These are phyloP conservation scores for Numida meleagris DNA, from an alignment of 2,113 vertebrate genomes.

Conservation along the genomic window DNA sequence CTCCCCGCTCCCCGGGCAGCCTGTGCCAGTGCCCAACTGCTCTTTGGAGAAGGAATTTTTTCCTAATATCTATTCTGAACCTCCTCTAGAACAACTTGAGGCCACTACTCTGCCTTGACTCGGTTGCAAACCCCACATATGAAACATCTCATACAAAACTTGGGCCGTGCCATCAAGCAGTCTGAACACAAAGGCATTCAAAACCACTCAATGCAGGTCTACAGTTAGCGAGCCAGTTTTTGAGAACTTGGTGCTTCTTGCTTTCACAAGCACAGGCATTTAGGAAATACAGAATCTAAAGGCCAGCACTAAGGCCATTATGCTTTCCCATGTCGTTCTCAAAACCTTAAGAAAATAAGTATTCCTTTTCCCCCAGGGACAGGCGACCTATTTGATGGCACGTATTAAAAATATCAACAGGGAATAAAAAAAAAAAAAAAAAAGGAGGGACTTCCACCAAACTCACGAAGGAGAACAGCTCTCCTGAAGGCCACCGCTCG, in stretches of 20 bases:
- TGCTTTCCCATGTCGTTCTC: background rate
- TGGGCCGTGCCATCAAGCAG: too few species aligned
- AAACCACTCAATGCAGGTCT: too few species aligned
- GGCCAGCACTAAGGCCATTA: background rate
- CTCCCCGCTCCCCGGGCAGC: too few species aligned
- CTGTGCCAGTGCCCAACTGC: too few species aligned
- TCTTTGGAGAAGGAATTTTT: too few species aligned
- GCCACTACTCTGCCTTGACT: background rate
- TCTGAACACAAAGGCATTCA: too few species aligned
- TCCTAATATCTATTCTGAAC: too few species aligned
- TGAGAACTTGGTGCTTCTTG: background rate
- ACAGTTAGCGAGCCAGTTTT: background rate
- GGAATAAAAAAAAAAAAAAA: background rate
- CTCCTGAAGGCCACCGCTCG: too few species aligned
- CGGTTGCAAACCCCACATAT: background rate
- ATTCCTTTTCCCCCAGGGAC: background rate
- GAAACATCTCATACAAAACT: background rate
- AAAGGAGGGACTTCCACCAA: background rate
- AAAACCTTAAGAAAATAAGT: accelerated
- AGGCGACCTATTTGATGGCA: background rate
- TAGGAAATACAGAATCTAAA: background rate
- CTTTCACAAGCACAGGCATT: background rate
- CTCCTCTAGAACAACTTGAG: too few species aligned
- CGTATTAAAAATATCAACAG: background rate
- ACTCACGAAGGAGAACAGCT: accelerated